Base-by-base conservation (phyloP, 2,888 invertebrate genomes). In the Scelioninae gen. 1 region DNA sequence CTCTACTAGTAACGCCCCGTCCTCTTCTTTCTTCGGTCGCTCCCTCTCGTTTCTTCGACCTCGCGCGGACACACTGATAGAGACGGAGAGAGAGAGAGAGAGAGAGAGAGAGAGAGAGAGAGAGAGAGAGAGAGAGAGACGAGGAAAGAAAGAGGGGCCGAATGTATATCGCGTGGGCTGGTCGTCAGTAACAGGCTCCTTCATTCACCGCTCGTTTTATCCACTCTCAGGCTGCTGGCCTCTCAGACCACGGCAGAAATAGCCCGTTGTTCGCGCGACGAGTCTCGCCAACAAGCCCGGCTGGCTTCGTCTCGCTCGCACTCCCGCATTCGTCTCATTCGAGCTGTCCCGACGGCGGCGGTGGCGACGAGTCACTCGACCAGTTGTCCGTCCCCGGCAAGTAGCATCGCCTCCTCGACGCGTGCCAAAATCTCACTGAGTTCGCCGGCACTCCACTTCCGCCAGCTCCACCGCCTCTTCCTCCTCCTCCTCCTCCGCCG, bases 231-330 rank as follows among this genome's bases (percentile, higher is more conserved):
- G 49, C 89, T 88, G 88, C 88, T 88, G 88, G 89, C 87, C 88
- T 88, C 89, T n/a, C n/a, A n/a, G n/a, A n/a, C n/a, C 88, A 91
- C 93, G 88, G 92, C 93, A 90, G 93, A 92, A 92, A 92, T 92
- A 92, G 90, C 92, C 63, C 85, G 76, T 87, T 82, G 76, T 87
- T 83, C 86, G 86, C 84, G 86, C 85, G 85, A 53, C 87, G 84
- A 86, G 88, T 87, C 88, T 87, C 69, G 80, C 78, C 81, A 58
- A 77, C 55, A 78, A 76, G 82, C 74, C 71, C 78, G 80, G 81
- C 78, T 84, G 86, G 72, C 87, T 87, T 84, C 87, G 86, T 86
- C 88, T 87, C 87, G 86, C 87, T 87, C 87, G 83, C 88, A 81
- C 88, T 89, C 87, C 84, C 88, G 87, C 88, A 87, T 87, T 87